Conservation (phyloP, 2,113 vertebrate species). For the Entelurus aequoreus region DNA sequence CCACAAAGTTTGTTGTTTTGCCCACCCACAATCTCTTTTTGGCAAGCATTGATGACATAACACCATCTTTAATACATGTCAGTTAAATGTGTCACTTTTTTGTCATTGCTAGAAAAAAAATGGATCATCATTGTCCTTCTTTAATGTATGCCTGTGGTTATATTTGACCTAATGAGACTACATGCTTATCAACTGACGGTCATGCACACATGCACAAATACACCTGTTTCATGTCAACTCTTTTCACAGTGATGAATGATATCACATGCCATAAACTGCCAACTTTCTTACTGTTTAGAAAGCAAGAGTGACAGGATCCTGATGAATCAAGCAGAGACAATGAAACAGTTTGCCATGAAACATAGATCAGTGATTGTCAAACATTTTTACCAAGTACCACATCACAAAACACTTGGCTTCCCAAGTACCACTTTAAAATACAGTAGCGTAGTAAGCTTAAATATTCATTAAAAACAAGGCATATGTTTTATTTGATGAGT, state of each 20-base stretch:
- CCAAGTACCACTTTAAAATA: too few species aligned
- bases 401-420: too few species aligned
- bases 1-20: conserved; percentile 28
- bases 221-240: conserved; percentile 35
- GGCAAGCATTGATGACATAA: conserved; percentile 4
- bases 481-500: too few species aligned
- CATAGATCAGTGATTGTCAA: neutral
- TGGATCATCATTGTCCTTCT: conserved; percentile 28
- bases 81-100: conserved; percentile 23
- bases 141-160: conserved; percentile 39
- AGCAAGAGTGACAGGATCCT: conserved; percentile 29
- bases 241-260: conserved; percentile 51
- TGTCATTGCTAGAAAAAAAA: conserved; percentile 41
- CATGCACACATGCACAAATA: too few species aligned
- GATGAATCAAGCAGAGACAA: conserved; percentile 33
- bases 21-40: conserved; percentile 12
- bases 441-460: too few species aligned
- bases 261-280: conserved; percentile 44
- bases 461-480: too few species aligned
- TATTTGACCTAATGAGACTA: conserved; percentile 35
- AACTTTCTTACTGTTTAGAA: conserved; percentile 28
- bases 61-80: conserved; percentile 12
- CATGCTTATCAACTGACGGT: conserved; percentile 42
- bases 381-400: too few species aligned
- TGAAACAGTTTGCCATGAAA: conserved; percentile 26